phyloP scores from a whole-genome alignment of 2,797 vertebrate species.

The Babyrousa celebensis region DNA sequence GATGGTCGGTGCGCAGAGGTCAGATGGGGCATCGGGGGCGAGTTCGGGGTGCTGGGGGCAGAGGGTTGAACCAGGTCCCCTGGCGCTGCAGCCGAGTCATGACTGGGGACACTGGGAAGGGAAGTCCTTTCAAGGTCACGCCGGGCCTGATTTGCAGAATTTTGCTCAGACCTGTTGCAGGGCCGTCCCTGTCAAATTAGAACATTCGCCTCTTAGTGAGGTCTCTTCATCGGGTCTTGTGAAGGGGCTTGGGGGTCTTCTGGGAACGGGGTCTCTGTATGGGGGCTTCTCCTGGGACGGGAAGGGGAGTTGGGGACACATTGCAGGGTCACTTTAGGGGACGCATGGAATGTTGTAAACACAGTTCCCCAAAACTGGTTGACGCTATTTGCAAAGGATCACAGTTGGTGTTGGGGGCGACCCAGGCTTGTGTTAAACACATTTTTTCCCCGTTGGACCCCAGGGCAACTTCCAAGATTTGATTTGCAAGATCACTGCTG shows the following conservation, averaged over 20 bases:
- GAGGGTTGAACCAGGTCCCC: neutral
- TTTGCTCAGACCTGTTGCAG: accelerated
- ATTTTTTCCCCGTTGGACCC: neutral
- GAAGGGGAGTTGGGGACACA: neutral
- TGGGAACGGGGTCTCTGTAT: neutral
- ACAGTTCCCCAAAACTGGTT: neutral
- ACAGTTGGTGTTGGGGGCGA: neutral
- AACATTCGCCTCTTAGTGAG: neutral
- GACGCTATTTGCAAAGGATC: neutral
- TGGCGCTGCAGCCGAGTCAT: accelerated
- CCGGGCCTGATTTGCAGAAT: accelerated
- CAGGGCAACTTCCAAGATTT: too few species aligned
- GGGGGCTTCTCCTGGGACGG: neutral
- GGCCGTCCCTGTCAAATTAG: neutral
- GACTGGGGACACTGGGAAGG: neutral
- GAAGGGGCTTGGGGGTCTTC: accelerated
- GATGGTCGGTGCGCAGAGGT: accelerated
- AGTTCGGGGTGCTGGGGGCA: neutral
- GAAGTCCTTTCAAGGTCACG: accelerated
- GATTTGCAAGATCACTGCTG: neutral
- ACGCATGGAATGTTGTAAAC: too few species aligned
- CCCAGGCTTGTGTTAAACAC: neutral
- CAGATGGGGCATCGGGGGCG: accelerated
- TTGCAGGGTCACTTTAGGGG: neutral
- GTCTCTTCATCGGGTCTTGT: neutral